Base-by-base conservation (phyloP, 2,797 vertebrate species). In the Paedocypris micromegethes region DNA sequence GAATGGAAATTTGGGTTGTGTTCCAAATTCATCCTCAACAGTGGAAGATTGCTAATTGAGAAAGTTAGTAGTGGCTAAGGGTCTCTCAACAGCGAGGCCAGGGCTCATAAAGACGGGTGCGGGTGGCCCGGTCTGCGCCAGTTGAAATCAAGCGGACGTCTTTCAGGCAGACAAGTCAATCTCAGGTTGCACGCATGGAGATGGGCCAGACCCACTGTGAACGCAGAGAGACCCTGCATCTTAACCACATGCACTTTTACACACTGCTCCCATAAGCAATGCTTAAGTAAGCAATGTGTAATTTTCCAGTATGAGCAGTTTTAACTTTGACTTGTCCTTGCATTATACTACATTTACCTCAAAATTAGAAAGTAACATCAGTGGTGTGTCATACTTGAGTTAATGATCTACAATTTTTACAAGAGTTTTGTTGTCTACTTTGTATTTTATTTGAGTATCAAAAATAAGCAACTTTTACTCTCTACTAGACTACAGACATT, bases 1-100 rank as follows among this genome's bases (percentile, higher is more conserved):
- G 23, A 51, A 47, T 54, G 62, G 52, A 72, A 69, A 58, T 47
- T 73, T 43, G 45, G 66, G 62, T 71, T 6, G 67, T 58, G 60
- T 61, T 68, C 76, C 74, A 77, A 79, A 51, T 72, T 59, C 75
- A 81, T 65, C 62, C 45, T 72, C 38, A 54, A 58, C 70, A 68
- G 71, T 68, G 76, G 78, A 78, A 69, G 79, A 62, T 73, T 76
- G 76, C 81, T 82, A 80, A 83, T 80, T 69, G 61, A 83, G 64
- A 78, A 82, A 76, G 45, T 78, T 75, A 72, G 80, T 69, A 73
- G 75, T 82, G 72, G 61, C 73, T 59, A 54, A 72, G 66, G 55
- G 75, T 74, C 68, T 64, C 49, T 64, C 67, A n/a, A 40, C 37
- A 9, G 39, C 41, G 43, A 43, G 64, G 50, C 57, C 66, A 69